Evolutionary conservation across 2,113 vertebrate species (phyloP), one percentile per base, ranked within the genome.

Genomic region (Physeter macrocephalus): DNA sequence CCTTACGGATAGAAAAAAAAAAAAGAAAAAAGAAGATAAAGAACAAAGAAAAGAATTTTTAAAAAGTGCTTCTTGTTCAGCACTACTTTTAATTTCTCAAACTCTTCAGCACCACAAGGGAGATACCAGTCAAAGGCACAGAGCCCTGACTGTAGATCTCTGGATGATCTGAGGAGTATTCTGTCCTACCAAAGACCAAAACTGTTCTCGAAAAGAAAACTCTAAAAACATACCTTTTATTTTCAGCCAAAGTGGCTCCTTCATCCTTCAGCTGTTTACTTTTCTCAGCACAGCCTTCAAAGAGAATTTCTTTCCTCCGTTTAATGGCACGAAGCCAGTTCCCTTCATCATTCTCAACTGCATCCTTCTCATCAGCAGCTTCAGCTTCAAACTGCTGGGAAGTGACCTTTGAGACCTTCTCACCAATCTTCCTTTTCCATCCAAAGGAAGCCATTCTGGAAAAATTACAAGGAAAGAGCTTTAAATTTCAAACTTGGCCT

Each of bases 361-460:
- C 67, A 8, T 93, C 98, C 17, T 96, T 97, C 20, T 99, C 99
- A 91, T 98, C 98, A 0, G 99, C 98, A 77, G 99, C 99, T 88
- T 99, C 99, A 0, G 99, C 99, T 96, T 99, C 99, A 95, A 99
- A 99, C n/a, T 99, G 99, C 98, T 99, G 99, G 14, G 99, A 99
- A 15, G 98, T 99, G 8, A 98, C 98, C 97, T 99, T 99, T 2
- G 99, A 99, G 54, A 99, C 99, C 93, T 99, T 99, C 98, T 99
- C 99, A 0, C 99, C 99, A 15, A 99, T 99, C 97, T 99, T 99
- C 92, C 99, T 99, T 98, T 99, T 99, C 99, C 99, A 99, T 15
- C 99, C 99, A 97, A 99, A 99, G 6, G 99, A 99, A 80, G 99
- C 99, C 99, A 99, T 99, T 67, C 95, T 98, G 87, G 17, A 96